These are phyloP conservation scores for Pheosia tremula DNA, from an alignment of 2,888 invertebrate genomes.

Conservation along the genomic window DNA sequence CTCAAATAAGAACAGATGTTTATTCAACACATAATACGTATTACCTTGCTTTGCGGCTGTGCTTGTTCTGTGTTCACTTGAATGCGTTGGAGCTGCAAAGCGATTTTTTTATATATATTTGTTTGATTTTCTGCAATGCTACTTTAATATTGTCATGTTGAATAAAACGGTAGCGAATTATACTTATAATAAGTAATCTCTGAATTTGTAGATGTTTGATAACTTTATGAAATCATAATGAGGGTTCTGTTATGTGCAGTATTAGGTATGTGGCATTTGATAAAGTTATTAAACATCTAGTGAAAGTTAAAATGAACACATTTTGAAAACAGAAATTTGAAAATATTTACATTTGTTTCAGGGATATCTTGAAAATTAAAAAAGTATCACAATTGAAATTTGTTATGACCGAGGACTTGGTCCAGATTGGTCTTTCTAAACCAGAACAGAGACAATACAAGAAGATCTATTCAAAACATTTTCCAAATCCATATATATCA, in stretches of 20 bases:
- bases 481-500: slow-evolving; percentile 95
- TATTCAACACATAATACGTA: no score
- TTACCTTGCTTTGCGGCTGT: not conserved
- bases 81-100: not conserved
- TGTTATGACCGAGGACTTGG: slow-evolving; percentile 96
- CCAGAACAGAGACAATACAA: slow-evolving; percentile 97
- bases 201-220: no score
- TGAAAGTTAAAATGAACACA: no score
- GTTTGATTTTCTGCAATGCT: not conserved
- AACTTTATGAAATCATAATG: no score
- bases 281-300: no score
- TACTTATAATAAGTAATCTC: no score
- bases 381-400: slow-evolving; percentile 96
- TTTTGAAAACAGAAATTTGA: not conserved
- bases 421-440: slow-evolving; percentile 95
- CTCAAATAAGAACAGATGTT: no score
- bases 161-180: no score
- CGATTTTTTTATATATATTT: not conserved
- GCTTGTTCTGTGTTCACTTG: not conserved
- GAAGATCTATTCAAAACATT: slow-evolving; percentile 97
- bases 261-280: no score
- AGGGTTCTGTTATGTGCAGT: no score
- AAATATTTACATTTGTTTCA: slow-evolving; percentile 68
- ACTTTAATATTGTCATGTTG: no score
- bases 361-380: slow-evolving; percentile 94